These are phyloP conservation scores for Actenoides hombroni DNA, from an alignment of 2,113 vertebrate genomes.

Conservation along the genomic window DNA sequence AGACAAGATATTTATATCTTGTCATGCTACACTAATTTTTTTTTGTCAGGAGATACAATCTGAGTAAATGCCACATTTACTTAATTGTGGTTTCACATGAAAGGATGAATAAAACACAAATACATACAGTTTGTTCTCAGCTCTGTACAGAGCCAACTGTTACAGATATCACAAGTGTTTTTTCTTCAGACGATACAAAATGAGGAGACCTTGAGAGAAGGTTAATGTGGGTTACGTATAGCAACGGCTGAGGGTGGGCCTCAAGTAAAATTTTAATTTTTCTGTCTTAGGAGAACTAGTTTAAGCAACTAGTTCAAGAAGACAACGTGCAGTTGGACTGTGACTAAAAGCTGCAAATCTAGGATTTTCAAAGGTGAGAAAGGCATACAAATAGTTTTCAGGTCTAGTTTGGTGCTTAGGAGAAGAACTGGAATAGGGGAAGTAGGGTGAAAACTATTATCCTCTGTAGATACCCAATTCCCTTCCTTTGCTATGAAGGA, in stretches of 20 bases:
- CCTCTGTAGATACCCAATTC: not conserved
- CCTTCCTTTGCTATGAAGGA: not conserved
- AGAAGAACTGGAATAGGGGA: not conserved
- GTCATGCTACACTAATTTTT: not conserved
- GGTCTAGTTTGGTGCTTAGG: not conserved
- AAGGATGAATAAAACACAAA: not conserved
- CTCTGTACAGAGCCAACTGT: not conserved
- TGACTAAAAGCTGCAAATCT: not conserved
- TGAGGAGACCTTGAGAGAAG: not conserved
- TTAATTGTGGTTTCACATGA: not conserved
- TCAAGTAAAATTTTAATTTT: not conserved
- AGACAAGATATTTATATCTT: not conserved
- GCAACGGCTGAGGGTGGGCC: not conserved
- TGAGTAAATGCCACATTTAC: accelerated
- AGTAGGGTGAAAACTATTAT: not conserved
- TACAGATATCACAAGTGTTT: not conserved
- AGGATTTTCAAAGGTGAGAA: not conserved
- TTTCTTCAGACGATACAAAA: not conserved
- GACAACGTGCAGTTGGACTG: not conserved
- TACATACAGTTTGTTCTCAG: not conserved
- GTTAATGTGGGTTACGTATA: not conserved
- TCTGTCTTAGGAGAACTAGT: not conserved
- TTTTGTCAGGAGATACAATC: not conserved
- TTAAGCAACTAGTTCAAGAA: not conserved
- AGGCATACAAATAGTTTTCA: not conserved